Conservation (phyloP, 53 echinoderm and acorn worm species). For the Paelopatides confundens region DNA sequence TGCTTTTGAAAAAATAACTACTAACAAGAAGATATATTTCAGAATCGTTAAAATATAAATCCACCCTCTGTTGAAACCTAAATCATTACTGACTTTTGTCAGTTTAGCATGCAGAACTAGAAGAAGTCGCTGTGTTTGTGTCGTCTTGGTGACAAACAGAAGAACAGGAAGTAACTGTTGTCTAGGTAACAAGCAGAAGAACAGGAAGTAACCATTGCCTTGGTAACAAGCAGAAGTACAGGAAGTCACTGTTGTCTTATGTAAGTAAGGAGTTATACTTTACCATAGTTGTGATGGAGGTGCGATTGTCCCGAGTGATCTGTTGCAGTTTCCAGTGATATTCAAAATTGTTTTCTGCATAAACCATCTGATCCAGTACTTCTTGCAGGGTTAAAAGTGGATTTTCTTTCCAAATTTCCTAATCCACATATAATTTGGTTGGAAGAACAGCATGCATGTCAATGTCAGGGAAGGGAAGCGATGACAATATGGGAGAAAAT, state of each 20-base stretch:
- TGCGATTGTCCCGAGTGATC: constrained; percentile 1
- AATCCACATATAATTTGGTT: constrained; percentile 18
- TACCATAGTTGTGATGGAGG: neutral
- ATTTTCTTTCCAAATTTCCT: neutral
- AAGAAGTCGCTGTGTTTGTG: too few species aligned
- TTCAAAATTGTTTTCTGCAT: neutral
- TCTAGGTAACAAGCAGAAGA: neutral
- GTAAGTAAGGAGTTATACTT: neutral
- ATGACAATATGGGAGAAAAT: neutral
- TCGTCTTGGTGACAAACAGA: too few species aligned
- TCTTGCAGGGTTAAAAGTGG: constrained; percentile 17
- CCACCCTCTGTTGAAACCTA: too few species aligned
- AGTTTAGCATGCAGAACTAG: too few species aligned
- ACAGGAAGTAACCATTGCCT: neutral
- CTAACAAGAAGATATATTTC: too few species aligned
- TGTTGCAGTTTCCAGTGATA: constrained; percentile 16
- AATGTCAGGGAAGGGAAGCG: constrained; percentile 26
- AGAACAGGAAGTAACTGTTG: neutral
- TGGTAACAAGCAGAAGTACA: neutral
- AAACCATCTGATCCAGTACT: neutral
- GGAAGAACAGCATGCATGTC: constrained; percentile 56
- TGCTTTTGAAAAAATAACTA: too few species aligned
- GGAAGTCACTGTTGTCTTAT: neutral
- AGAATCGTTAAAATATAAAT: too few species aligned
- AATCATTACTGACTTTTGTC: too few species aligned